Evolutionary conservation across 2,113 vertebrate species (phyloP).

Genomic region (Neofelis nebulosa): DNA sequence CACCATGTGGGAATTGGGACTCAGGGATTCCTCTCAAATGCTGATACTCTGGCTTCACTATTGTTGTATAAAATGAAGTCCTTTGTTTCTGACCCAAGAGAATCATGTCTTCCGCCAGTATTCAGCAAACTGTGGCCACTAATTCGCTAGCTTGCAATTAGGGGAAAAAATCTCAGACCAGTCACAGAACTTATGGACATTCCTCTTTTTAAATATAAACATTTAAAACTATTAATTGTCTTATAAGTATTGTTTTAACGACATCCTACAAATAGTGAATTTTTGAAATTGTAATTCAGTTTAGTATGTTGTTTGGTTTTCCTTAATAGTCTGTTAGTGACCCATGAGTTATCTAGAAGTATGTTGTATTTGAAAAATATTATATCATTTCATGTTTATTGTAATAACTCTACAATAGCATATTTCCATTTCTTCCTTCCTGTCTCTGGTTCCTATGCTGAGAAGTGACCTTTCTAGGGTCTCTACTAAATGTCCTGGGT

Average conservation of each 20-base stretch:
- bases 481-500: not conserved
- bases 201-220: not conserved
- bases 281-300: not conserved
- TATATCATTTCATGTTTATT: not conserved
- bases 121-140: not conserved
- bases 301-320: not conserved
- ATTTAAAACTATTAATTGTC: not conserved
- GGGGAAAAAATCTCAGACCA: not conserved
- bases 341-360: not conserved
- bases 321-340: not conserved
- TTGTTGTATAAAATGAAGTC: not conserved
- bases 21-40: not conserved
- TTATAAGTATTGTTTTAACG: not conserved
- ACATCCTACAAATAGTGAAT: not conserved
- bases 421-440: not conserved
- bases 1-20: not conserved
- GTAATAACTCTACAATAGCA: not conserved
- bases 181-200: not conserved
- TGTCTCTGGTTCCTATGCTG: not conserved
- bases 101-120: not conserved
- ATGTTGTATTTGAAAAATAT: not conserved
- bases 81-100: not conserved
- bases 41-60: not conserved
- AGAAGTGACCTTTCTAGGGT: not conserved
- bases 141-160: not conserved